Evolutionary conservation across 2,113 vertebrate genomes (phyloP).

Genomic region (Tragulus kanchil): DNA sequence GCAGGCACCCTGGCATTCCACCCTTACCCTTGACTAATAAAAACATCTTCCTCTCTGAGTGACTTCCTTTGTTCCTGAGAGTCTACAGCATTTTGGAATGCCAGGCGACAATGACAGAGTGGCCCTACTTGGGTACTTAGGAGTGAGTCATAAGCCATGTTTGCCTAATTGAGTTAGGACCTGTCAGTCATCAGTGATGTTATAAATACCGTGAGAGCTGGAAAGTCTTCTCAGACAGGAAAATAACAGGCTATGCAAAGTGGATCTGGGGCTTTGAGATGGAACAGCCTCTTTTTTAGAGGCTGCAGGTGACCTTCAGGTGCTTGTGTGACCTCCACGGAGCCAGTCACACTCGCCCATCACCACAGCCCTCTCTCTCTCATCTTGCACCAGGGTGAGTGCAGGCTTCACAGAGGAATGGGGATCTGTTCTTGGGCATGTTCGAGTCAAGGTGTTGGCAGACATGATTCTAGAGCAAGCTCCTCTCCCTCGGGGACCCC

Average conservation of each 20-base stretch:
- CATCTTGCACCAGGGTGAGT: neutral
- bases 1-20: neutral
- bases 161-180: constrained; percentile 55
- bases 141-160: neutral
- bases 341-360: neutral
- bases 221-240: constrained; percentile 5
- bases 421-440: neutral
- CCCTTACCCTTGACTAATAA: neutral
- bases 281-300: neutral
- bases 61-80: neutral
- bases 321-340: neutral
- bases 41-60: neutral
- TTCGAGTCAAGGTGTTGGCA: neutral
- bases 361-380: neutral
- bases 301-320: neutral
- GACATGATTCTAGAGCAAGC: neutral
- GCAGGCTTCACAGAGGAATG: neutral
- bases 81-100: neutral
- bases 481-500: neutral
- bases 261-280: neutral
- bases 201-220: constrained; percentile 18
- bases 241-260: neutral
- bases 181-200: constrained; percentile 28
- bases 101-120: neutral
- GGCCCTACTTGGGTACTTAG: neutral